Conservation (phyloP, 2,888 invertebrate genomes). For the Agonopterix alstromeriana region DNA sequence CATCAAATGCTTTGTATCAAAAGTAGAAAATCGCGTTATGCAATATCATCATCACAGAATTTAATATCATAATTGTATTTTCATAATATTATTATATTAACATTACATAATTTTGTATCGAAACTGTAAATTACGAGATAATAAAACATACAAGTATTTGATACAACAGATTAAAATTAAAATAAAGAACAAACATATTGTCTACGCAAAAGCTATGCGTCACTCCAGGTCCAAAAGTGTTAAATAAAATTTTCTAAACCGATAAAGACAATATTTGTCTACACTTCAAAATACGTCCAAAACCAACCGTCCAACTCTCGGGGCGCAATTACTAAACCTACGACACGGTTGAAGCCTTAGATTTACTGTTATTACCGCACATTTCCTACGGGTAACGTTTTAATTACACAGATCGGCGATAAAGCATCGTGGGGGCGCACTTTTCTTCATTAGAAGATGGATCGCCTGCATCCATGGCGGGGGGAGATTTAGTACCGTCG, state of each 20-base stretch:
- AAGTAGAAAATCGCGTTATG: too few relatives aligned
- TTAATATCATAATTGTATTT: too few relatives aligned
- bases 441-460: conserved; percentile 76
- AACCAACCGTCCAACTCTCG: conserved; percentile 35
- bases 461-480: conserved; percentile 46
- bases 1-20: too few relatives aligned
- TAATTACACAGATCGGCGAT: conserved; percentile 76
- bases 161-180: too few relatives aligned
- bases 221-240: background rate
- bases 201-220: background rate
- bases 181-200: too few relatives aligned
- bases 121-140: too few relatives aligned
- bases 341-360: conserved; percentile 38
- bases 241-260: background rate
- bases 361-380: conserved; percentile 74
- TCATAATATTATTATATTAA: too few relatives aligned
- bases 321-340: conserved; percentile 38
- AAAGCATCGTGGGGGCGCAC: conserved; percentile 72
- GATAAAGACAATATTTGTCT: conserved; percentile 1
- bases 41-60: too few relatives aligned
- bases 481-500: conserved; percentile 48
- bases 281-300: background rate
- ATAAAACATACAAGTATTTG: too few relatives aligned
- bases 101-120: too few relatives aligned
- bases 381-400: conserved; percentile 76